These are phyloP conservation scores for Creontiades dilutus DNA, from an alignment of 2,888 invertebrate species.

Conservation along the genomic window DNA sequence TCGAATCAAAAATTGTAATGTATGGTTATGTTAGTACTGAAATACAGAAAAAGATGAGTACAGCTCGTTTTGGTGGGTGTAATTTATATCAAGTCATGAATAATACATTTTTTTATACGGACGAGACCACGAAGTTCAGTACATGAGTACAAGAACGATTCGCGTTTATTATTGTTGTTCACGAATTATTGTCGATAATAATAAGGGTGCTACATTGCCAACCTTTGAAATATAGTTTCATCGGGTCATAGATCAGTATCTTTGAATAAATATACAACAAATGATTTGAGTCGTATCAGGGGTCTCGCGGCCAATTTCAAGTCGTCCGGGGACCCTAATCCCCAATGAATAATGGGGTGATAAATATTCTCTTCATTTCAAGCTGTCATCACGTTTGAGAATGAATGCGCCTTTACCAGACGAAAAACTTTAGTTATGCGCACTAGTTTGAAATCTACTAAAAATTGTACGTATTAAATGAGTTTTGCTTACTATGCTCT, in stretches of 20 bases:
- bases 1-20: too few species aligned
- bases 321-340: background rate
- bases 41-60: too few species aligned
- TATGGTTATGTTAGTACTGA: too few species aligned
- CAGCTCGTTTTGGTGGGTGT: too few species aligned
- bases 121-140: too few species aligned
- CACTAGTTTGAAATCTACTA: too few species aligned
- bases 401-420: background rate
- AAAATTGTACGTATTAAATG: too few species aligned
- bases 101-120: too few species aligned
- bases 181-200: background rate
- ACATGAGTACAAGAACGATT: too few species aligned
- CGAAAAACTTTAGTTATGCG: too few species aligned
- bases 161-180: background rate
- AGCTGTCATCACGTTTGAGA: constrained; percentile 33
- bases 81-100: too few species aligned
- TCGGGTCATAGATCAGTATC: constrained; percentile 18
- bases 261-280: constrained; percentile 29
- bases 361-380: constrained; percentile 31
- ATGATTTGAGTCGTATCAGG: background rate
- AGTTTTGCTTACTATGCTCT: too few species aligned
- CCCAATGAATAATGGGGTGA: constrained; percentile 2
- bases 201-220: background rate
- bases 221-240: background rate
- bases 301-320: background rate